Conservation (phyloP, 2,113 vertebrate genomes). For the Nipponia nippon region DNA sequence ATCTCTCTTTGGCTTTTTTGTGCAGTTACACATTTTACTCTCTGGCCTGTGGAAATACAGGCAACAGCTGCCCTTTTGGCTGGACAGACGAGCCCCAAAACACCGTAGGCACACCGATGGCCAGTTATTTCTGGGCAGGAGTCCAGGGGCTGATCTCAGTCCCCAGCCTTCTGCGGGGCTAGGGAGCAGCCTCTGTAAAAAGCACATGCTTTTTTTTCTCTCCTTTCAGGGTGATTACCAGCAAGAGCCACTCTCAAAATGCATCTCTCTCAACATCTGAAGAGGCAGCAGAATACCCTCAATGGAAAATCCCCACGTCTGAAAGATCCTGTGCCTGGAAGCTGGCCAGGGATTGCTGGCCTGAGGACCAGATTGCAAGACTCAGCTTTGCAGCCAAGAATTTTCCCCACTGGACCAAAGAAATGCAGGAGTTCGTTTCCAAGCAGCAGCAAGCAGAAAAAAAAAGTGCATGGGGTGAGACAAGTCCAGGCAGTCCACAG, state of each 20-base stretch:
- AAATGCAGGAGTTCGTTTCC: not conserved
- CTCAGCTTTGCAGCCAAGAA: slow-evolving; percentile 25
- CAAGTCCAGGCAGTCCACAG: not conserved
- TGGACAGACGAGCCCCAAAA: not conserved
- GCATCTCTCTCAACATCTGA: not conserved
- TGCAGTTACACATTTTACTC: not conserved
- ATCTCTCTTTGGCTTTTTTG: not conserved
- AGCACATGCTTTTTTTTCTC: not conserved
- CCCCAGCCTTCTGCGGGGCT: not conserved
- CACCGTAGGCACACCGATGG: not conserved
- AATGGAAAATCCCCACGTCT: not conserved
- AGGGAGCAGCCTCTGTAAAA: not conserved
- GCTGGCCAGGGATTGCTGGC: not conserved
- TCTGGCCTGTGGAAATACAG: not conserved
- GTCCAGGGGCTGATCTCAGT: slow-evolving; percentile 1
- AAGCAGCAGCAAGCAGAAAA: not conserved
- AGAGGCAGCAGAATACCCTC: not conserved
- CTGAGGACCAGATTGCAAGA: not conserved
- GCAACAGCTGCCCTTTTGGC: slow-evolving; percentile 36
- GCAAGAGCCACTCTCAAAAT: not conserved
- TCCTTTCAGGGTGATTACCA: not conserved
- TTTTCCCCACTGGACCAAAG: not conserved
- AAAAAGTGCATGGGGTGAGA: not conserved
- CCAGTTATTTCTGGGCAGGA: slow-evolving; percentile 7
- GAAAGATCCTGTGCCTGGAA: not conserved